Conservation (phyloP, 2,797 vertebrate genomes). For the Galaxias olidus region DNA sequence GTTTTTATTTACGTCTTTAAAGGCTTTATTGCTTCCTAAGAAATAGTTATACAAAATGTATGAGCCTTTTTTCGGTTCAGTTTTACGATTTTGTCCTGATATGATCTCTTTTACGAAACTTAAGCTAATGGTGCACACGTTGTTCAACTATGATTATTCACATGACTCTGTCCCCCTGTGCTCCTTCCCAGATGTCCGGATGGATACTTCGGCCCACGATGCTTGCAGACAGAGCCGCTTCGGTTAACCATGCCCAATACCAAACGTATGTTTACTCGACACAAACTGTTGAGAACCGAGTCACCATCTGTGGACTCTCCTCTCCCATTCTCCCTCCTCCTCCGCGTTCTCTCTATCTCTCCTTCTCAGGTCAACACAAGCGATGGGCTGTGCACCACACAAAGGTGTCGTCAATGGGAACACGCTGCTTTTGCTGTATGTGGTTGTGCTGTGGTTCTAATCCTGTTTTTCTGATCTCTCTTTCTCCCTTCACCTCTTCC, state of each 20-base stretch:
- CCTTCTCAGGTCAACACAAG: constrained; percentile 67
- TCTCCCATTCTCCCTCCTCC: constrained; percentile 48
- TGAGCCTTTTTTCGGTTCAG: no score
- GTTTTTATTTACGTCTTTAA: no score
- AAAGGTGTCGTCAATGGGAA: constrained; percentile 70
- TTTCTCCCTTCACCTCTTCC: constrained; percentile 54
- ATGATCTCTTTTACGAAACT: not conserved
- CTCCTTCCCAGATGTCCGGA: constrained; percentile 91
- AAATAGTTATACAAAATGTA: no score
- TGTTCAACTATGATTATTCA: constrained; percentile 76
- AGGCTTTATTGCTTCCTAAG: no score
- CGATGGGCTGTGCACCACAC: constrained; percentile 63
- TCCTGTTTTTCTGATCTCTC: constrained; percentile 83
- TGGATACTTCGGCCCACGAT: constrained; percentile 96
- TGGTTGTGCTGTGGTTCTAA: constrained; percentile 80
- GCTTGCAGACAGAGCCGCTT: constrained; percentile 94
- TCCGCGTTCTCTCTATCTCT: constrained; percentile 41
- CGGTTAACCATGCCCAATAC: constrained; percentile 95
- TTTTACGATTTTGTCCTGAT: not conserved
- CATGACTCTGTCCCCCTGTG: constrained; percentile 85
- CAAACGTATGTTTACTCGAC: constrained; percentile 95
- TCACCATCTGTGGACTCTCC: constrained; percentile 68
- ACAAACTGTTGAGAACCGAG: constrained; percentile 73
- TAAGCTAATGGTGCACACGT: not conserved
- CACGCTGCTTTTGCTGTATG: constrained; percentile 74